phyloP scores from a whole-genome alignment of 2,113 vertebrate species.

The Nipponia nippon region DNA sequence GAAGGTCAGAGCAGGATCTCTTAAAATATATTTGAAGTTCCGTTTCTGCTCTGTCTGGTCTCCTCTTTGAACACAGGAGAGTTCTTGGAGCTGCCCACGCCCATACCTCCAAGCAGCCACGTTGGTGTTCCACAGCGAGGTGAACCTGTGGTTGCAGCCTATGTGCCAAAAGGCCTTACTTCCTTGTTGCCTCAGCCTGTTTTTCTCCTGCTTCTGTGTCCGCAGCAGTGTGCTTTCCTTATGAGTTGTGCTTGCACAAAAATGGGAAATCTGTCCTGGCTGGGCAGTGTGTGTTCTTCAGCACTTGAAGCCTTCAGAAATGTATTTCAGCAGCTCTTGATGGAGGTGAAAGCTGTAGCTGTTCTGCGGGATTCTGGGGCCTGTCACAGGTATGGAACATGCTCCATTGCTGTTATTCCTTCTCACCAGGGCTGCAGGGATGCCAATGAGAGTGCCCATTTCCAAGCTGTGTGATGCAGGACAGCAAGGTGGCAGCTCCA shows the following conservation, averaged over 20 bases:
- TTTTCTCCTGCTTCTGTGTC: not conserved
- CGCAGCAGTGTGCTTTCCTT: not conserved
- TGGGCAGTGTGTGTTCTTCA: not conserved
- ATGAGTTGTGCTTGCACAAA: not conserved
- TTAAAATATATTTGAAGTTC: not conserved
- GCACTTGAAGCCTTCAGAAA: not conserved
- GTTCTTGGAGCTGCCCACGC: not conserved
- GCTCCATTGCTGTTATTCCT: not conserved
- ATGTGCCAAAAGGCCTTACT: not conserved
- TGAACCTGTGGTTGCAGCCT: not conserved
- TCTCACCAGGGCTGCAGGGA: constrained; percentile 4
- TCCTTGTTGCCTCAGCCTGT: not conserved
- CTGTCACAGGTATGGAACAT: not conserved
- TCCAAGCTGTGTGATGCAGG: not conserved
- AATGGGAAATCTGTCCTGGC: not conserved
- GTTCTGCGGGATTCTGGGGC: not conserved
- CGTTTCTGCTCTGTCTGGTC: not conserved
- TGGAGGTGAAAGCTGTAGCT: not conserved
- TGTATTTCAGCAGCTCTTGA: not conserved
- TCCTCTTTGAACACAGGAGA: not conserved
- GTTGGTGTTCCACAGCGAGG: not conserved
- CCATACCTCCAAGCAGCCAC: not conserved
- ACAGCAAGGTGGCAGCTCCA: not conserved
- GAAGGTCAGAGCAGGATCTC: not conserved
- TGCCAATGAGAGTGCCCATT: constrained; percentile 51